Evolutionary conservation across 2,797 vertebrate genomes (phyloP).

Genomic region (Tenualosa thibaudeaui): DNA sequence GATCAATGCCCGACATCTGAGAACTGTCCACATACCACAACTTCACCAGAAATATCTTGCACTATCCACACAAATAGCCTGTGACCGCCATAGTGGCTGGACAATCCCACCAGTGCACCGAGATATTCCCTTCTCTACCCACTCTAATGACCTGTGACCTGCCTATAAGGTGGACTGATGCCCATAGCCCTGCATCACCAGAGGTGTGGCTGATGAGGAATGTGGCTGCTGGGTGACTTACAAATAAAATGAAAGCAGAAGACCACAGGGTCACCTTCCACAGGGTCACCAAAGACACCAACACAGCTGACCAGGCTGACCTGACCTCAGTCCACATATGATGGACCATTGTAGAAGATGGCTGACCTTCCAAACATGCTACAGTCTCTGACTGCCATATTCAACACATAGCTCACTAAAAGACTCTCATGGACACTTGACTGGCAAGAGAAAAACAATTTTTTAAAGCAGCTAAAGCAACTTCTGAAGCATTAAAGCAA

Average conservation of each 20-base stretch:
- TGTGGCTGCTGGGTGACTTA: neutral
- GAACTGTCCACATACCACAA: neutral
- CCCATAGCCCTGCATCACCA: neutral
- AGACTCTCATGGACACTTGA: too few relatives aligned
- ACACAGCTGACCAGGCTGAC: neutral
- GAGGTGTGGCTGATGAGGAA: neutral
- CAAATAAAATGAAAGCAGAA: neutral
- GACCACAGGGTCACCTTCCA: neutral
- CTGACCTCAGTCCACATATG: neutral
- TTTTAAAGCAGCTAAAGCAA: too few relatives aligned
- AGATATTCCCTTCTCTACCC: neutral
- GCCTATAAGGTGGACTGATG: too few relatives aligned
- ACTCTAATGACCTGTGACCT: neutral
- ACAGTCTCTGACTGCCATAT: neutral
- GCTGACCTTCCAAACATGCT: neutral
- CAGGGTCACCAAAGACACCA: slow-evolving; percentile 4
- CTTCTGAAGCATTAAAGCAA: too few relatives aligned
- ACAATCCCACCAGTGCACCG: too few relatives aligned
- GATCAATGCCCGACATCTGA: neutral
- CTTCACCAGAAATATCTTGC: too few relatives aligned
- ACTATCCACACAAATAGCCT: too few relatives aligned
- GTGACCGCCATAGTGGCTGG: too few relatives aligned
- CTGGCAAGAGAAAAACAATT: too few relatives aligned
- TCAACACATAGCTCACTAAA: neutral
- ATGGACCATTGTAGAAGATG: neutral